Evolutionary conservation across 1,140 invertebrate species (phyloP).

Genomic region (Leptinotarsa texana): DNA sequence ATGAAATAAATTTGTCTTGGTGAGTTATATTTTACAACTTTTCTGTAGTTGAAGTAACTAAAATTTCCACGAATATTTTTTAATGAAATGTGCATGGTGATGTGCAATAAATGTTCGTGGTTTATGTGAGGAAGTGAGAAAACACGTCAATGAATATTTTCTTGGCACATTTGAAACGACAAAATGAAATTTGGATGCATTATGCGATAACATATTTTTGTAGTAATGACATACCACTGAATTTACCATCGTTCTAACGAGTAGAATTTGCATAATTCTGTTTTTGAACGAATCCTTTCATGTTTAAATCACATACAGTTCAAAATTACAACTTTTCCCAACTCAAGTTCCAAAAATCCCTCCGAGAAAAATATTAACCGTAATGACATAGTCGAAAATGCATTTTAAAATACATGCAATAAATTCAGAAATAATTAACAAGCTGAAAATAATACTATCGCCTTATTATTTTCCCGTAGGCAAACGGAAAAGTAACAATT

Average conservation of each 20-base stretch:
- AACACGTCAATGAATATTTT: too few species aligned
- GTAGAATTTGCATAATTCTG: constrained; percentile 17
- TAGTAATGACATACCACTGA: constrained; percentile 3
- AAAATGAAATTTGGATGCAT: neutral
- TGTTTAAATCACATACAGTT: neutral
- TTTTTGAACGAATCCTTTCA: neutral
- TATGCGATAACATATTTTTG: constrained; percentile 5
- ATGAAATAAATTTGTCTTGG: too few species aligned
- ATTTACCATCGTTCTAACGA: neutral
- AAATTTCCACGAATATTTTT: too few species aligned
- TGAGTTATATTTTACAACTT: too few species aligned
- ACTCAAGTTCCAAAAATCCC: neutral
- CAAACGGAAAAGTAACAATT: constrained; percentile 19
- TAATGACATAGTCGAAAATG: constrained; percentile 9
- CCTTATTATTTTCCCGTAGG: constrained; percentile 19
- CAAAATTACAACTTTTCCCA: neutral
- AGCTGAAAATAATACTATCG: constrained; percentile 10
- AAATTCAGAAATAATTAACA: constrained; percentile 14
- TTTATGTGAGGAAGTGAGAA: too few species aligned
- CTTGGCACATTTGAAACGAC: too few species aligned
- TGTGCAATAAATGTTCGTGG: too few species aligned
- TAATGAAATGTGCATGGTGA: too few species aligned
- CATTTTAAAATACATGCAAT: constrained; percentile 9
- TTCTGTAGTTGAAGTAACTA: too few species aligned
- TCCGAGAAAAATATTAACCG: neutral